phyloP scores from a whole-genome alignment of 2,113 vertebrate species.

The Macroglossus sobrinus region DNA sequence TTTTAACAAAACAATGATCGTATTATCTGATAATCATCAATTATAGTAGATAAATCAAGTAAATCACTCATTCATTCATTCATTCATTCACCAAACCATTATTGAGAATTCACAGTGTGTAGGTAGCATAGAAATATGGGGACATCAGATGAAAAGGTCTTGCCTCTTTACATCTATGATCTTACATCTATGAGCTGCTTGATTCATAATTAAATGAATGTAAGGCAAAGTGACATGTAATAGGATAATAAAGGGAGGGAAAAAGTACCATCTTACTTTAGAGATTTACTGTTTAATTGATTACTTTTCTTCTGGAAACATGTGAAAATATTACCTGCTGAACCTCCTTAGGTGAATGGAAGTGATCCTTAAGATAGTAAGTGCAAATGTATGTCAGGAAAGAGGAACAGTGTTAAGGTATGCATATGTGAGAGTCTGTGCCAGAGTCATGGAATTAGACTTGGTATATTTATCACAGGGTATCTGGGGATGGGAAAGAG shows the following conservation, averaged over 20 bases:
- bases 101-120: background rate
- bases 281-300: background rate
- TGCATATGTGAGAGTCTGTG: background rate
- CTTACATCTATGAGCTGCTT: background rate
- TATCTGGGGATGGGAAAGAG: background rate
- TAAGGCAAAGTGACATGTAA: background rate
- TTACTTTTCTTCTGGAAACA: background rate
- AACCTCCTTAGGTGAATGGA: background rate
- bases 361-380: background rate
- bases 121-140: background rate
- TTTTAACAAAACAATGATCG: background rate
- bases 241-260: background rate
- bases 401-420: background rate
- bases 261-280: background rate
- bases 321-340: background rate
- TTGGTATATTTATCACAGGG: background rate
- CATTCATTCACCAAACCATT: background rate
- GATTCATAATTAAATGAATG: background rate
- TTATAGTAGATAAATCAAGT: background rate
- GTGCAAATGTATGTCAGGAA: background rate
- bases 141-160: background rate
- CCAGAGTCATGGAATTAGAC: background rate
- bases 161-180: background rate
- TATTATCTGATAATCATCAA: background rate
- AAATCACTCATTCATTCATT: background rate